Base-by-base conservation (phyloP, 2,888 invertebrate genomes). In the Pterostichus madidus region DNA sequence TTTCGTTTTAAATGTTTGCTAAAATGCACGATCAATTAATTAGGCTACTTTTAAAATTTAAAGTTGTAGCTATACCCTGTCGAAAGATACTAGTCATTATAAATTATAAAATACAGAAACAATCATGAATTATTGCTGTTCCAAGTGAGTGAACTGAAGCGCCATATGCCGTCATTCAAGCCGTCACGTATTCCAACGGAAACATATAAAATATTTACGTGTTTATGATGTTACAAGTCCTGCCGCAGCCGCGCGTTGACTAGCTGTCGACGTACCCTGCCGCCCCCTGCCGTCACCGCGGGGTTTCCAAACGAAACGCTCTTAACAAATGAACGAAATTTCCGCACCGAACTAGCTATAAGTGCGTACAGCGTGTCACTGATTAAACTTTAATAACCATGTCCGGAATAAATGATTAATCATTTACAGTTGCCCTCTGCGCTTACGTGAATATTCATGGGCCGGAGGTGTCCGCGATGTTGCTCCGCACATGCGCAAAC, bases 321-420 rank as follows among this genome's bases (percentile, higher is more conserved):
- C 35, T 68, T 80, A 80, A 49, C 80, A 80, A 80, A 80, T 80
- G 80, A 73, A 80, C 39, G 56, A 73, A 80, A 80, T 80, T 80
- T 80, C 80, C 80, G 80, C 46, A 78, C 44, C 59, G 44, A 44
- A 61, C 56, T 78, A 84, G 46, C 84, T 85, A 86, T 86, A 86
- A 85, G 83, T 85, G 86, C 87, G 87, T 88, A 87, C 87, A 89
- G 87, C 87, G 86, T 88, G 89, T 87, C 88, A 86, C 88, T 86
- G 88, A 88, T 89, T 88, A 89, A 89, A 89, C 88, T 89, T 89
- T 89, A 89, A 89, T 87, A 86, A 77, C 85, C 87, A 86, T 86
- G 88, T 87, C 88, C 88, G 86, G 87, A 88, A 88, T 89, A 89
- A 89, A 88, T 87, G 88, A 89, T 89, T 89, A 89, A 89, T 89